These are phyloP conservation scores for Cnemophilus loriae DNA, from an alignment of 2,113 vertebrate species.

Conservation along the genomic window DNA sequence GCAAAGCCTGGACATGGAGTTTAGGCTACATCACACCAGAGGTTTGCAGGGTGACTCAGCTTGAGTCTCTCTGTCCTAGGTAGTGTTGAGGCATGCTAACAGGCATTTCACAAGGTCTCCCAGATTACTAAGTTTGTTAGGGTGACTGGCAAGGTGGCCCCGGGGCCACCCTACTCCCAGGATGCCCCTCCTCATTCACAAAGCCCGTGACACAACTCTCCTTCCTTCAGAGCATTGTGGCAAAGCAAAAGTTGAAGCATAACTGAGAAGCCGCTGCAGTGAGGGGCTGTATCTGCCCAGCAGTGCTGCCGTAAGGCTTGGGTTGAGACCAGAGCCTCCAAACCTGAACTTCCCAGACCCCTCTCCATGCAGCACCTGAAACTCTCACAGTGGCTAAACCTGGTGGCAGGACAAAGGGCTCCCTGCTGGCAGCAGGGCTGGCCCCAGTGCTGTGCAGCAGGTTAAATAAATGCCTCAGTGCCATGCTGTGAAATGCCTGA, in stretches of 20 bases:
- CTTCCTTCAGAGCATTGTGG: not conserved
- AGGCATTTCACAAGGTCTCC: not conserved
- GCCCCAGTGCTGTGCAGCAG: rapidly evolving
- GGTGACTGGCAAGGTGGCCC: not conserved
- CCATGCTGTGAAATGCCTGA: not conserved
- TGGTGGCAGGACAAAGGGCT: not conserved
- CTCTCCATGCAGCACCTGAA: not conserved
- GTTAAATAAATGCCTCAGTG: not conserved
- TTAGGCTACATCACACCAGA: not conserved
- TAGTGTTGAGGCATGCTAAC: not conserved
- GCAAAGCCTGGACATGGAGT: not conserved
- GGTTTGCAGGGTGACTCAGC: not conserved
- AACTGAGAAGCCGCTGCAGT: rapidly evolving
- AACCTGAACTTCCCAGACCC: not conserved
- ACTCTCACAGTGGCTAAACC: rapidly evolving
- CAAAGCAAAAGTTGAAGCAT: not conserved
- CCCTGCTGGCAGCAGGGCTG: not conserved
- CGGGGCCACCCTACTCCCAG: not conserved
- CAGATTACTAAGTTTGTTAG: rapidly evolving
- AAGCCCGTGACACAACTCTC: rapidly evolving
- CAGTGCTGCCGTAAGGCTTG: not conserved
- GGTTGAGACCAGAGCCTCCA: not conserved
- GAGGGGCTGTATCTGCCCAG: not conserved
- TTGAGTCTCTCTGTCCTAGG: not conserved
- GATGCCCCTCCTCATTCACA: not conserved